Evolutionary conservation across 2,888 invertebrate species (phyloP).

Genomic region (Acleris cristana): DNA sequence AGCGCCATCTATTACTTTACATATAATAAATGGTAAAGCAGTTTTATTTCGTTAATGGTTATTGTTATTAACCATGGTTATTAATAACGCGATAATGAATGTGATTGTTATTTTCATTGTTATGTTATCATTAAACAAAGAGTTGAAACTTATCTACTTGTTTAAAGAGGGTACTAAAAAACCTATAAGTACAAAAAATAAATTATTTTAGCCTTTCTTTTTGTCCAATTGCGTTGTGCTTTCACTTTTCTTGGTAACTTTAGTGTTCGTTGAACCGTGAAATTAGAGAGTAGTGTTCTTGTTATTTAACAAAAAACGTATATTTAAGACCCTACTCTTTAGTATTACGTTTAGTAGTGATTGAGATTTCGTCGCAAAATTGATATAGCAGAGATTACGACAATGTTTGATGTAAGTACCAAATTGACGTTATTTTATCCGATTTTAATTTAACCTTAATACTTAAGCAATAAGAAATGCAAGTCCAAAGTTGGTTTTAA

Average conservation of each 20-base stretch:
- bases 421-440: background rate
- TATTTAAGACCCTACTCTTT: constrained; percentile 58
- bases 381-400: constrained; percentile 36
- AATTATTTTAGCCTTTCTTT: constrained; percentile 16
- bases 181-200: background rate
- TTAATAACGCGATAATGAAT: background rate
- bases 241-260: constrained; percentile 63
- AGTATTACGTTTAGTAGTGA: constrained; percentile 51
- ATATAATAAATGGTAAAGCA: constrained; percentile 21
- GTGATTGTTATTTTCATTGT: background rate
- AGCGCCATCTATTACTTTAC: constrained; percentile 27
- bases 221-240: constrained; percentile 48
- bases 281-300: constrained; percentile 62
- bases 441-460: too few species aligned
- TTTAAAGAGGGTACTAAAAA: background rate
- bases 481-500: too few species aligned
- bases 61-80: background rate
- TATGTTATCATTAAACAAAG: too few species aligned
- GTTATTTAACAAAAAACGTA: constrained; percentile 50
- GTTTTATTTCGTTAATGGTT: background rate
- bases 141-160: background rate
- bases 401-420: constrained; percentile 55
- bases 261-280: constrained; percentile 62
- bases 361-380: constrained; percentile 41
- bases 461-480: too few species aligned